phyloP scores from a whole-genome alignment of 2,113 vertebrate species.

The Rhea pennata region DNA sequence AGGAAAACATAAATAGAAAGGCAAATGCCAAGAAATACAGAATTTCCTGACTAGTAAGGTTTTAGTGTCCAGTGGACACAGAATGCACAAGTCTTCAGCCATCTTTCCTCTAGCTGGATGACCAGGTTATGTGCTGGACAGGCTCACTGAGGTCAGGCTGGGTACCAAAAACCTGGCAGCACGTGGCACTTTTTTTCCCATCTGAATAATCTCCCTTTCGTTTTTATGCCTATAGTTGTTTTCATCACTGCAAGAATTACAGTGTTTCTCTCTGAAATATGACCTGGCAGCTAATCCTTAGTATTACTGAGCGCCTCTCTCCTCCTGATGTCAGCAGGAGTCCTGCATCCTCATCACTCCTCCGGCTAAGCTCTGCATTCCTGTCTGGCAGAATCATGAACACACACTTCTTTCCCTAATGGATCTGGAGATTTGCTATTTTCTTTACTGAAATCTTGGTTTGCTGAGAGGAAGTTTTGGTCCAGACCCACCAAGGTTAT shows the following conservation, averaged over 20 bases:
- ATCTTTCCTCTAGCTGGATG: neutral
- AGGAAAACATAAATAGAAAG: conserved; percentile 25
- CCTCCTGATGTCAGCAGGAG: neutral
- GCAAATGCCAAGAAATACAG: neutral
- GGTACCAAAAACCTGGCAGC: neutral
- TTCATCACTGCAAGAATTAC: neutral
- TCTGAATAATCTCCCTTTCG: neutral
- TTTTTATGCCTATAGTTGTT: neutral
- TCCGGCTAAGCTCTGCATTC: neutral
- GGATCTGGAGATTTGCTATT: neutral
- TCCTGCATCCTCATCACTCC: neutral
- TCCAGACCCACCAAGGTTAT: neutral
- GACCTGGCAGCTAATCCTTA: conserved; percentile 9
- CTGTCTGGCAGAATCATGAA: neutral
- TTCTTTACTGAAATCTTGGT: neutral
- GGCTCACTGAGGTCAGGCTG: neutral
- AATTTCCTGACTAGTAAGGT: neutral
- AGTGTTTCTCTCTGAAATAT: neutral
- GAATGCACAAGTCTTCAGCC: neutral
- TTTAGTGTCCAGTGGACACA: neutral
- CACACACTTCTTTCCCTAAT: neutral
- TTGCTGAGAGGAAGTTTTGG: neutral
- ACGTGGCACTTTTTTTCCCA: neutral
- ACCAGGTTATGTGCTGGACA: neutral
- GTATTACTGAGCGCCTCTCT: neutral